phyloP scores from a whole-genome alignment of 2,888 invertebrate species.

The Proisotoma minuta region DNA sequence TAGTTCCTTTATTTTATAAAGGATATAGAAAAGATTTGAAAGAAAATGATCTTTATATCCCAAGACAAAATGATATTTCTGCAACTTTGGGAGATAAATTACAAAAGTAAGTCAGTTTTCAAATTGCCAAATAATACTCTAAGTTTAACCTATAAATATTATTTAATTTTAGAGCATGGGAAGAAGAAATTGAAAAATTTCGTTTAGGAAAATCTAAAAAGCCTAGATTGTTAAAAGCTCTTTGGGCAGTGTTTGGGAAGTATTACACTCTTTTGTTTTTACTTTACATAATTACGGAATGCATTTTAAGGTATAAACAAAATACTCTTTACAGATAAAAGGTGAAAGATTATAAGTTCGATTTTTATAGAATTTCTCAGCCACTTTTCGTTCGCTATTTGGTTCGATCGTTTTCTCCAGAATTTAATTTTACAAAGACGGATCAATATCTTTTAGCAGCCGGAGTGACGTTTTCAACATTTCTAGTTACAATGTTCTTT shows the following conservation, averaged over 20 bases:
- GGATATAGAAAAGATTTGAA: background rate
- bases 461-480: conserved; percentile 66
- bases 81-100: background rate
- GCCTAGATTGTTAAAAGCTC: conserved; percentile 23
- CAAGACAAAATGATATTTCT: background rate
- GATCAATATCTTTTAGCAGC: conserved; percentile 72
- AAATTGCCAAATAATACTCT: background rate
- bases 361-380: conserved; percentile 8
- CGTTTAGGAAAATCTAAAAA: conserved; percentile 6
- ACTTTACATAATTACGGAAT: conserved; percentile 17
- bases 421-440: conserved; percentile 47
- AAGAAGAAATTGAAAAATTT: conserved; percentile 13
- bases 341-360: background rate
- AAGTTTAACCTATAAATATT: background rate
- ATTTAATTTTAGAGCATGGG: conserved; percentile 25
- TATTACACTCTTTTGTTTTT: conserved; percentile 12
- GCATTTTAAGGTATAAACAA: conserved; percentile 26
- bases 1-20: background rate
- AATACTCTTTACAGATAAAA: no score
- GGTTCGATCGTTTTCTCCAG: conserved; percentile 14
- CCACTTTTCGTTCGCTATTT: conserved; percentile 26
- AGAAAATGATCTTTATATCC: background rate
- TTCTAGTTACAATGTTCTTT: conserved; percentile 67
- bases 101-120: background rate
- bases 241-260: conserved; percentile 21